These are phyloP conservation scores for Branchipolynoe longqiensis DNA, from an alignment of 2,888 invertebrate species.

Conservation along the genomic window DNA sequence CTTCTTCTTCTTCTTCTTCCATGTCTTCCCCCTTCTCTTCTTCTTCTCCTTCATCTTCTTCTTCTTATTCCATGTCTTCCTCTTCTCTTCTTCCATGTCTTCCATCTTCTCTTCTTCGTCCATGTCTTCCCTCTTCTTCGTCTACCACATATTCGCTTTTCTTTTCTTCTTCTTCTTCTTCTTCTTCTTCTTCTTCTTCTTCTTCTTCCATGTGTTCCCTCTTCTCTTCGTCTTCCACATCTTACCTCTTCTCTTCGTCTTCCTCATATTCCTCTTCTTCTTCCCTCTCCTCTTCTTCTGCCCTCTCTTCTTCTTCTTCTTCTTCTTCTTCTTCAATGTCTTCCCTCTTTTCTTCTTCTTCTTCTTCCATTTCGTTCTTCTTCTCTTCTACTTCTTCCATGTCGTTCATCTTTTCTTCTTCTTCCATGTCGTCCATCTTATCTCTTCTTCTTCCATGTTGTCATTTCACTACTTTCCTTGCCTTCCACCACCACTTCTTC, in stretches of 20 bases:
- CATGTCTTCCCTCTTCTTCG: background rate
- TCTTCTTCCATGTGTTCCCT: background rate
- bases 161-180: too few relatives aligned
- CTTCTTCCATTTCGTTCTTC: background rate
- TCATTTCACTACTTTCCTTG: too few relatives aligned
- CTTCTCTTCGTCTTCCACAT: background rate
- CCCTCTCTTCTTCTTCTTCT: background rate
- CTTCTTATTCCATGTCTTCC: background rate
- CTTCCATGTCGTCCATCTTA: background rate
- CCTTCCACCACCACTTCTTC: too few relatives aligned
- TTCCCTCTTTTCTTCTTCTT: background rate
- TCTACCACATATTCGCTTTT: too few relatives aligned
- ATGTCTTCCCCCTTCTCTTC: background rate
- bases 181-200: too few relatives aligned
- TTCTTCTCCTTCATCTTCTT: background rate
- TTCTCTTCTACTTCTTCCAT: background rate
- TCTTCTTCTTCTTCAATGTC: background rate
- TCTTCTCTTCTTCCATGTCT: background rate
- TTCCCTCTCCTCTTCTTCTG: background rate
- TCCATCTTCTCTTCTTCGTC: background rate
- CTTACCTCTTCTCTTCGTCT: too few relatives aligned
- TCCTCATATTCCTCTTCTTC: background rate
- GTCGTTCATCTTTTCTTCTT: background rate
- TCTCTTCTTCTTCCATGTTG: background rate
- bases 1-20: background rate